phyloP scores from a whole-genome alignment of 2,888 invertebrate genomes.

The Chloroclystis v-ata region DNA sequence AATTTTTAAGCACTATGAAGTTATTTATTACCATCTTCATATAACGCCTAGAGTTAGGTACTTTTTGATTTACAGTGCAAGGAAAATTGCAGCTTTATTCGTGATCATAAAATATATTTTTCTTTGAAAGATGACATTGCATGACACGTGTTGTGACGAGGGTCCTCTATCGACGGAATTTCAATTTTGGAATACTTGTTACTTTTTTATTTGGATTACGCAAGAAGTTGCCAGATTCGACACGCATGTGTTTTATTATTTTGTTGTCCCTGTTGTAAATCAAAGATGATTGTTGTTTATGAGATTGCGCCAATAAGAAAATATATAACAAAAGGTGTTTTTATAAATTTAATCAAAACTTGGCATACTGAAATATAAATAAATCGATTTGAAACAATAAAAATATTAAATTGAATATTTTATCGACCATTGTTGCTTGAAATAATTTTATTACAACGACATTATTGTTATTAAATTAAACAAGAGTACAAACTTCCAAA shows the following conservation, averaged over 20 bases:
- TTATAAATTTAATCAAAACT: not conserved
- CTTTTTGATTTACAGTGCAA: slow-evolving; percentile 7
- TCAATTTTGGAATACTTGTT: slow-evolving; percentile 50
- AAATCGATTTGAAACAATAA: slow-evolving; percentile 26
- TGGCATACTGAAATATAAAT: not conserved
- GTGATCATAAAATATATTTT: slow-evolving; percentile 11
- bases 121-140: slow-evolving; percentile 17
- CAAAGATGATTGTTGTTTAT: slow-evolving; percentile 12
- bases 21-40: slow-evolving; percentile 15
- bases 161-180: slow-evolving; percentile 51
- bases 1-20: slow-evolving; percentile 4
- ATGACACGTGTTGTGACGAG: slow-evolving; percentile 39
- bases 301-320: not conserved
- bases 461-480: slow-evolving; percentile 6
- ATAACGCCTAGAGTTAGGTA: slow-evolving; percentile 9
- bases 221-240: slow-evolving; percentile 40
- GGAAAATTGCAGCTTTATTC: slow-evolving; percentile 13
- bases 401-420: slow-evolving; percentile 54
- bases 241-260: slow-evolving; percentile 46
- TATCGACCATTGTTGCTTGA: slow-evolving; percentile 55
- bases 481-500: not conserved
- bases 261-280: slow-evolving; percentile 11
- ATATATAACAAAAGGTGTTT: not conserved
- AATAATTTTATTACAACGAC: slow-evolving; percentile 32
- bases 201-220: slow-evolving; percentile 44